Conservation (phyloP, 1,140 invertebrate genomes). For the Pseudachorutes palmiensis region DNA sequence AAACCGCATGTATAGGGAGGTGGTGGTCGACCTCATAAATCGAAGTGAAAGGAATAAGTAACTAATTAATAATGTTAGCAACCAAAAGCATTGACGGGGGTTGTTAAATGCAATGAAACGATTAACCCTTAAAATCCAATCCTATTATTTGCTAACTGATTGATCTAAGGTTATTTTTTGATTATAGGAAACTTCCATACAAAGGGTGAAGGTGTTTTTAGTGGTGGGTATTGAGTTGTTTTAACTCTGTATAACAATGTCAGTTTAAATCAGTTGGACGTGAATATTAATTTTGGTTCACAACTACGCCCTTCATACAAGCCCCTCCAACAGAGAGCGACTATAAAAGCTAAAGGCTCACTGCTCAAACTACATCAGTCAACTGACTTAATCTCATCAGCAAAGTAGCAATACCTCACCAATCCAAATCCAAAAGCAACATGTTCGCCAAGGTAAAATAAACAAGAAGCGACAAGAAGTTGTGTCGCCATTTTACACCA, state of each 20-base stretch:
- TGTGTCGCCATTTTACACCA: background rate
- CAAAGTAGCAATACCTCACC: too few relatives aligned
- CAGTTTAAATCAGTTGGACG: background rate
- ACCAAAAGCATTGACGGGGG: too few relatives aligned
- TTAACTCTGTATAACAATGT: background rate
- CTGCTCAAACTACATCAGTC: too few relatives aligned
- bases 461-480: background rate
- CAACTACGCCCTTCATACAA: background rate
- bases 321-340: background rate
- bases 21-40: too few relatives aligned
- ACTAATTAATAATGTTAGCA: too few relatives aligned
- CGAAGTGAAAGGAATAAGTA: too few relatives aligned
- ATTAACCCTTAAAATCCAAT: background rate
- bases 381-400: too few relatives aligned
- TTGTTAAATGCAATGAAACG: background rate
- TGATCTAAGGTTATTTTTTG: background rate
- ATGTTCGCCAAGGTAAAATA: constrained; percentile 18
- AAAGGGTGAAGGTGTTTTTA: too few relatives aligned
- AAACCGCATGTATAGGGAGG: too few relatives aligned
- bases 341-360: background rate
- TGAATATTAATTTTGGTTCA: background rate
- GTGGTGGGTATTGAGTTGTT: background rate
- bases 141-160: background rate
- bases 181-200: background rate
- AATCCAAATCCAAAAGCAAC: background rate